Evolutionary conservation across 2,113 vertebrate species (phyloP).

Genomic region (Oxyruncus cristatus): DNA sequence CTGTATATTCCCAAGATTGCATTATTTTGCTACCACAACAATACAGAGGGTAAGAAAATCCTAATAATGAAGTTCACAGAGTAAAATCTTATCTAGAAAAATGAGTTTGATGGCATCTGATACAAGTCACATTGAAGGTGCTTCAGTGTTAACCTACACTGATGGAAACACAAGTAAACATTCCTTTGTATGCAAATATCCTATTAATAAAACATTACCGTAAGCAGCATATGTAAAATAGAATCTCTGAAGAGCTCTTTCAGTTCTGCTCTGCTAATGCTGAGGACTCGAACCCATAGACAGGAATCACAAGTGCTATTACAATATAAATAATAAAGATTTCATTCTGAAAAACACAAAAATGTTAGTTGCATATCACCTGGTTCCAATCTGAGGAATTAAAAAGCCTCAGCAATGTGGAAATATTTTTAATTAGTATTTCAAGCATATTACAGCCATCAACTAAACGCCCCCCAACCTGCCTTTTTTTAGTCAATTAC

Average conservation of each 20-base stretch:
- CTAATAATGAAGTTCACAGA: not conserved
- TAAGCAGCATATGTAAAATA: fast-evolving
- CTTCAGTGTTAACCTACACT: not conserved
- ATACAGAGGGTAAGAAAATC: not conserved
- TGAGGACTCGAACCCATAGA: not conserved
- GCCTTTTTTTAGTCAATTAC: not conserved
- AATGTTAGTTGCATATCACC: not conserved
- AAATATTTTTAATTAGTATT: not conserved
- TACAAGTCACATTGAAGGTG: not conserved
- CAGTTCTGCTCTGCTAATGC: not conserved
- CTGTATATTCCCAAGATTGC: not conserved
- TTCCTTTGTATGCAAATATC: not conserved
- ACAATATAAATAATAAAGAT: not conserved
- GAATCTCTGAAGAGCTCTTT: not conserved
- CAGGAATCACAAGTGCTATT: not conserved
- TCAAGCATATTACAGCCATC: not conserved
- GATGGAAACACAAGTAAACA: not conserved
- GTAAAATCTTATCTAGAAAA: not conserved
- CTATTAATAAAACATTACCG: not conserved
- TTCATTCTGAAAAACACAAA: not conserved
- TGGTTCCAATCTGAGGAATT: not conserved
- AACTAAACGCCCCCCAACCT: not conserved
- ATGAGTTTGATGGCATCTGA: not conserved
- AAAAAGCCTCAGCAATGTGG: not conserved
- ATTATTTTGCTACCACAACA: not conserved